Base-by-base conservation (phyloP, 92 coral and sea anemone species). In the Siderastrea siderea region DNA sequence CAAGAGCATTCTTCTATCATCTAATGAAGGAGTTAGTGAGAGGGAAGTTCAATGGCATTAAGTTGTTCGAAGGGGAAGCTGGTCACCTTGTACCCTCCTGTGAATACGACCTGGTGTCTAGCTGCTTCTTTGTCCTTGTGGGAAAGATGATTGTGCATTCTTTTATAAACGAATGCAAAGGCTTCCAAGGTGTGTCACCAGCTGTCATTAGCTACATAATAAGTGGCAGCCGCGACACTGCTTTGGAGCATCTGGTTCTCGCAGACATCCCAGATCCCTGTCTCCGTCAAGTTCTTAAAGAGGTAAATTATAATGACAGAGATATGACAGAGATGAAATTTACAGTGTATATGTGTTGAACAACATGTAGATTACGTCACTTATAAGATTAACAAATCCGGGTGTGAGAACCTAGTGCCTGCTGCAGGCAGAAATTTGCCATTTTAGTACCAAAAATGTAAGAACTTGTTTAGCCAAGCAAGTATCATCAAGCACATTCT, bases 131-230 rank as follows among this genome's bases (percentile, higher is more conserved):
- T 68, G 14, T 75, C 4, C 43, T 88, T 15, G 55, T 82, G 44
- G 92, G 88, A 26, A 88, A 82, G 77, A 88, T 88, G 88, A 66
- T 82, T 52, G 68, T 88, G 47, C 92, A 88, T 68, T 63, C 88
- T 47, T 57, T 88, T 19, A 2, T 88, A 4, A 8, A 88, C 64
- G 81, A 83, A 71, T 88, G 91, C 82, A 44, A 71, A 57, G 87
- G 91, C 52, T 7, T 88, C 15, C 12, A 66, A 19, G 87, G 91
- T 73, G 48, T 81, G 17, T 81, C 91, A 69, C 87, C 87, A 57
- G 91, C 91, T 0, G 81, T 74, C 38, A 50, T 72, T 15, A 67
- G 52, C 17, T 88, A 88, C 68, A 60, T 81, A 57, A 47, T 75
- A 48, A 72, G 80, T 47, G 81, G 86, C 7, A 88, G 58, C 48